phyloP scores from a whole-genome alignment of 2,113 vertebrate species.

The Dipodomys ordii region DNA sequence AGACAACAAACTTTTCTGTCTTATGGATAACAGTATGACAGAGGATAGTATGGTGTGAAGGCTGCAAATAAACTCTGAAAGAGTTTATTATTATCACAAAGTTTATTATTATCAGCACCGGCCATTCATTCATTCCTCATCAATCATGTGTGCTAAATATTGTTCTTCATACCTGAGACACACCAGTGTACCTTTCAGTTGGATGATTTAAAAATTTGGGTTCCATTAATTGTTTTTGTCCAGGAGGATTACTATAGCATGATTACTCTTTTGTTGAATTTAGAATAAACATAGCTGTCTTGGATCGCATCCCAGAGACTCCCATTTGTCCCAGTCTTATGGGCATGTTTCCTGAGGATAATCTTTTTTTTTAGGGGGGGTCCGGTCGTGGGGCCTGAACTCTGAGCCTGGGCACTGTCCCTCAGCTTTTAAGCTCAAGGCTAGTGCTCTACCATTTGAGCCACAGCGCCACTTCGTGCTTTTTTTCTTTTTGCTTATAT shows the following conservation, averaged over 20 bases:
- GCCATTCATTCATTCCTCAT: not conserved
- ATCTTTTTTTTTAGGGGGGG: not conserved
- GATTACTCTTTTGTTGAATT: not conserved
- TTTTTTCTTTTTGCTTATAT: too few relatives aligned
- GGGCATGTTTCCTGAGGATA: not conserved
- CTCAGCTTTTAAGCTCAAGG: too few relatives aligned
- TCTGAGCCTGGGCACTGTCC: too few relatives aligned
- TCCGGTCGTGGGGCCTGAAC: too few relatives aligned
- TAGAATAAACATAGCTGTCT: not conserved
- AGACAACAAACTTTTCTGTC: slow-evolving; percentile 9
- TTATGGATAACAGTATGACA: not conserved
- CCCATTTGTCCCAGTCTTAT: not conserved
- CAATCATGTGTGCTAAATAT: not conserved
- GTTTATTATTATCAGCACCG: not conserved
- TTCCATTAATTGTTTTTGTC: not conserved
- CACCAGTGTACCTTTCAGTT: not conserved
- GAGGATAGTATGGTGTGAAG: not conserved
- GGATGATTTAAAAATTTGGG: not conserved
- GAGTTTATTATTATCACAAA: not conserved
- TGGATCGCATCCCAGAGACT: not conserved
- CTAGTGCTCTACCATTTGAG: too few relatives aligned
- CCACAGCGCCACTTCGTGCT: too few relatives aligned
- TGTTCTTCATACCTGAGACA: not conserved
- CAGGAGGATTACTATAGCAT: not conserved
- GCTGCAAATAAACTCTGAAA: not conserved